Evolutionary conservation across 2,797 vertebrate species (phyloP).

Genomic region (Sebastes jordani): DNA sequence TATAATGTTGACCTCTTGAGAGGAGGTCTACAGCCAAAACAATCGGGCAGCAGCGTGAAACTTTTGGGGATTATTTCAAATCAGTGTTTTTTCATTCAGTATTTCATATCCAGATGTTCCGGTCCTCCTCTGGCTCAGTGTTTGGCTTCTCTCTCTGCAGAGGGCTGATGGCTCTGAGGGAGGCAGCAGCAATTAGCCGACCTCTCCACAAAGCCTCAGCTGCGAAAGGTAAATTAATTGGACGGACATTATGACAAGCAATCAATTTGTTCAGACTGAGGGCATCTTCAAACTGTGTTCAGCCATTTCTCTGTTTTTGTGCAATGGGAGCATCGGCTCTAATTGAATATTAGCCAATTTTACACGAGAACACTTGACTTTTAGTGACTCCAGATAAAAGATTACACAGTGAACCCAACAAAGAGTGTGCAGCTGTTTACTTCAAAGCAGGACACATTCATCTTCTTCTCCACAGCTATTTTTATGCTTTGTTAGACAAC

Average conservation of each 20-base stretch:
- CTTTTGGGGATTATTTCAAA: background rate
- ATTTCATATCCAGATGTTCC: slow-evolving; percentile 24
- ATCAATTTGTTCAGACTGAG: slow-evolving; percentile 59
- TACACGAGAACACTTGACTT: background rate
- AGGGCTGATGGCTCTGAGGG: slow-evolving; percentile 28
- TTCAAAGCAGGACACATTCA: background rate
- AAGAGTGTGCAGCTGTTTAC: slow-evolving; percentile 4
- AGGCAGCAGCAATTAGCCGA: slow-evolving; percentile 34
- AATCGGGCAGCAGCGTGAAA: background rate
- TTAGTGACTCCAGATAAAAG: background rate
- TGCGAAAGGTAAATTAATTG: slow-evolving; percentile 65
- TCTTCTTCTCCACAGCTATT: background rate
- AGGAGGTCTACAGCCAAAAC: background rate
- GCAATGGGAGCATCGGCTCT: background rate
- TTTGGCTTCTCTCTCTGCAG: slow-evolving; percentile 19
- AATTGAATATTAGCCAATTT: background rate
- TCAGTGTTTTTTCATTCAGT: background rate
- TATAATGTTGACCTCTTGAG: background rate
- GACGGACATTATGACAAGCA: slow-evolving; percentile 55
- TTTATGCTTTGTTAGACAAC: slow-evolving; percentile 1
- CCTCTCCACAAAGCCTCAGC: slow-evolving; percentile 58
- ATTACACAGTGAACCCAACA: background rate
- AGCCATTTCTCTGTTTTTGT: background rate
- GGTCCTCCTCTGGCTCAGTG: slow-evolving; percentile 4
- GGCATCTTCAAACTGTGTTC: slow-evolving; percentile 26